Base-by-base conservation (phyloP, 2,888 invertebrate species). In the Zhuqinia jingwanae region DNA sequence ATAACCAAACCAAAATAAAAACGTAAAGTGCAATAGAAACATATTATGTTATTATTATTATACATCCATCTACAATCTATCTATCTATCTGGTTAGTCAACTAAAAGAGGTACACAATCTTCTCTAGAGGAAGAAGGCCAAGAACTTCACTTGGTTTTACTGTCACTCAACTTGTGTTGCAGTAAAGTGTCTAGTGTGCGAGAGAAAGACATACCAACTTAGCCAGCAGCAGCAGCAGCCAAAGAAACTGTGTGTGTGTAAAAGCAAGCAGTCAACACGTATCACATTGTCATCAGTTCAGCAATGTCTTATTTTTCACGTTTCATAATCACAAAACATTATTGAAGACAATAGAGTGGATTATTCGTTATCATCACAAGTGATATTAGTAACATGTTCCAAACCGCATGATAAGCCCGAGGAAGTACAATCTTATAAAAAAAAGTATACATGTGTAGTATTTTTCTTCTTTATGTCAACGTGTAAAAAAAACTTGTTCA, bases 191-290 rank as follows among this genome's bases (percentile, higher is more conserved):
- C 36, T 36, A 36, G 36, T 6, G 36, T 36, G 63, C n/a, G n/a
- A 63, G 63, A 5, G 63, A 63, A n/a, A n/a, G n/a, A n/a, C n/a
- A n/a, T n/a, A n/a, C n/a, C 63, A 63, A 11, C 11, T 36, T 68
- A 42, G 20, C n/a, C n/a, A n/a, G n/a, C n/a, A n/a, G n/a, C n/a
- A n/a, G n/a, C n/a, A n/a, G n/a, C 68, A 42, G 45, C 45, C 68
- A 45, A 68, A 42, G 45, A 68, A 45, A 36, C 6, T 42, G 63
- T 36, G 63, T 25, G n/a, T n/a, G n/a, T 36, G 36, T 36, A 36
- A 6, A 36, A 36, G 36, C 36, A n/a, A 63, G 36, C 45, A 68
- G 68, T 68, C 68, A 68, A 45, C 68, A 68, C 68, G 42, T 68
- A 68, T 68, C 68, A 68, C 42, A 42, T 68, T n/a, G 15, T 68